Conservation (phyloP, 2,888 invertebrate species). For the Phymatocera aterrima region DNA sequence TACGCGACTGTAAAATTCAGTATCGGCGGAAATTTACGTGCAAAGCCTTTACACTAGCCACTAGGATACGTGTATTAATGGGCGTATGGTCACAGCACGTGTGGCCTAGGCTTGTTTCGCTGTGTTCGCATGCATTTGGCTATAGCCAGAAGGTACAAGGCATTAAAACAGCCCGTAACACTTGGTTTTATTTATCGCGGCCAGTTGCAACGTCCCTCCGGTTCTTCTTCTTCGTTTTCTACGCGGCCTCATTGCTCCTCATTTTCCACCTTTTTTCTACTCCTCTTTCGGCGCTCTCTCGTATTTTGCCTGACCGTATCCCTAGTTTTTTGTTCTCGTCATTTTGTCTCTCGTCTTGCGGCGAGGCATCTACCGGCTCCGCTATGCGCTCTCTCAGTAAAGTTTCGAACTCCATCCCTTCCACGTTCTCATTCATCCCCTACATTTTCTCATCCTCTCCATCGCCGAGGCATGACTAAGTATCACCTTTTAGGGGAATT, state of each 20-base stretch:
- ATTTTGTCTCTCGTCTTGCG: conserved; percentile 26
- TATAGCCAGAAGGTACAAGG: not conserved
- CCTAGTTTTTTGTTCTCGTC: conserved; percentile 38
- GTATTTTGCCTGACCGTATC: not conserved
- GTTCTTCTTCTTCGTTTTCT: not conserved
- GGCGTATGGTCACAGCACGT: not conserved
- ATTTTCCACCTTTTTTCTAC: not conserved
- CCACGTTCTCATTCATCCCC: conserved; percentile 15
- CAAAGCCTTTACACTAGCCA: not conserved
- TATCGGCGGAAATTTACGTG: not conserved
- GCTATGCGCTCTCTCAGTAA: not conserved
- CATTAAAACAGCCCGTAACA: not conserved
- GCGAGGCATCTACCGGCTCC: conserved; percentile 21
- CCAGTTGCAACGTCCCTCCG: conserved; percentile 6
- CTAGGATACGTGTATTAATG: not conserved
- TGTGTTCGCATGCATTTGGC: conserved; percentile 9
- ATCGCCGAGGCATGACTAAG: conserved; percentile 41
- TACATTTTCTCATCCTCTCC: conserved; percentile 7
- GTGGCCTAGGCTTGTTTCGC: not conserved
- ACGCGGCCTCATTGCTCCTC: not conserved
- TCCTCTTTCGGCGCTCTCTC: not conserved
- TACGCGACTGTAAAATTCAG: conserved; percentile 22
- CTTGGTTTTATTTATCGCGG: conserved; percentile 28
- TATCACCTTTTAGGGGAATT: conserved; percentile 56
- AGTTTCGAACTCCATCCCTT: conserved; percentile 36